These are phyloP conservation scores for Gnathonemus echidnorhynchus DNA, from an alignment of 2,113 vertebrate genomes.

Conservation along the genomic window DNA sequence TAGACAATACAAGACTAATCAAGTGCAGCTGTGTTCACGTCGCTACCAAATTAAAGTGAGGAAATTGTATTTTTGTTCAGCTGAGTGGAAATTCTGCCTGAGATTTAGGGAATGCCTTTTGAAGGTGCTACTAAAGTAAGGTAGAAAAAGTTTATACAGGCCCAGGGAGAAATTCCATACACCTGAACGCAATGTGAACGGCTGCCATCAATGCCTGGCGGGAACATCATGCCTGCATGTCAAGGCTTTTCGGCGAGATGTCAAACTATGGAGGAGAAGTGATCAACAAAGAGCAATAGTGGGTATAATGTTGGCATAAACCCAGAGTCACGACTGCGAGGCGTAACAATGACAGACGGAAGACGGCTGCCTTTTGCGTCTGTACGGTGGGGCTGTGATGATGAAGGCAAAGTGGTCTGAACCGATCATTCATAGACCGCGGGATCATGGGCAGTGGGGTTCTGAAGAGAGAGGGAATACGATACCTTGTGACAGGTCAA, in stretches of 20 bases:
- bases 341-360: neutral
- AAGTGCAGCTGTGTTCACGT: conserved; percentile 7
- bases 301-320: neutral
- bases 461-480: neutral
- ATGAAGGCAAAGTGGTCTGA: neutral
- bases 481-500: neutral
- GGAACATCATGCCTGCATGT: neutral
- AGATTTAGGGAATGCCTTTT: neutral
- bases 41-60: conserved; percentile 1
- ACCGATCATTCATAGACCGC: too few species aligned
- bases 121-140: neutral
- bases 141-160: neutral
- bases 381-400: neutral
- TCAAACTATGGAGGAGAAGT: neutral
- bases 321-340: neutral
- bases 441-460: neutral
- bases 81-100: conserved; percentile 10
- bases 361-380: neutral
- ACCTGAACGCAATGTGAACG: neutral
- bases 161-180: neutral
- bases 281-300: neutral
- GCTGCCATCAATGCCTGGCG: neutral
- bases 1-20: conserved; percentile 3
- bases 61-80: conserved; percentile 16
- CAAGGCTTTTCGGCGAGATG: neutral